phyloP scores from a whole-genome alignment of 1,140 invertebrate genomes.

The Nephila pilipes region DNA sequence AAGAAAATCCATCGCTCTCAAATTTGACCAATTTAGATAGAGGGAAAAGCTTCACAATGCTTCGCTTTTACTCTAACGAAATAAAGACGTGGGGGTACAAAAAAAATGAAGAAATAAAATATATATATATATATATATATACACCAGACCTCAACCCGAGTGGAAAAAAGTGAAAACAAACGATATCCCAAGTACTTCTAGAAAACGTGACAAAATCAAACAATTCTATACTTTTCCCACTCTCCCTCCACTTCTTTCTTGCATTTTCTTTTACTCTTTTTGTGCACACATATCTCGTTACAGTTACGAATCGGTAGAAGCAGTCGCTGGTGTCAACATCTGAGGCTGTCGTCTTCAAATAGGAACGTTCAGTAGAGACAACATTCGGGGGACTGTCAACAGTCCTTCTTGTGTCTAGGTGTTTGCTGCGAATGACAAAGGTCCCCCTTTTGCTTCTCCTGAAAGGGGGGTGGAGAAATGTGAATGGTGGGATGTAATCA shows the following conservation, averaged over 20 bases:
- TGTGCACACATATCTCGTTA: conserved; percentile 52
- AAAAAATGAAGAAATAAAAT: neutral
- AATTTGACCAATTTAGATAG: conserved; percentile 58
- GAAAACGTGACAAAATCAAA: conserved; percentile 69
- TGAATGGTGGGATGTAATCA: neutral
- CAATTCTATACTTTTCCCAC: conserved; percentile 16
- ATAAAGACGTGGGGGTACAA: neutral
- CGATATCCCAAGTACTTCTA: conserved; percentile 46
- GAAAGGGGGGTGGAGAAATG: neutral
- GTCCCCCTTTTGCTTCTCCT: conserved; percentile 22
- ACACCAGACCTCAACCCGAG: conserved; percentile 29
- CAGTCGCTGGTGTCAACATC: conserved; percentile 56
- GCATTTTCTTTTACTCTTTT: conserved; percentile 20
- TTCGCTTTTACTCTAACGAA: conserved; percentile 15
- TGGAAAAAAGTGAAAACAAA: conserved; percentile 11
- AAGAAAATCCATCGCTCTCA: conserved; percentile 10
- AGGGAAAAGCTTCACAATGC: conserved; percentile 10
- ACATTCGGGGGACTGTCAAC: conserved; percentile 48
- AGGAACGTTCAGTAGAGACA: conserved; percentile 46
- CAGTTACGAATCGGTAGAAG: conserved; percentile 5
- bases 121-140: too few species aligned
- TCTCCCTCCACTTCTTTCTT: neutral
- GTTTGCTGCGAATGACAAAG: conserved; percentile 59
- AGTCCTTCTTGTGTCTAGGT: conserved; percentile 43
- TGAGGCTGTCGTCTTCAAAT: conserved; percentile 56